Base-by-base conservation (phyloP, 1,140 invertebrate genomes). In the Drosophila bifasciata region DNA sequence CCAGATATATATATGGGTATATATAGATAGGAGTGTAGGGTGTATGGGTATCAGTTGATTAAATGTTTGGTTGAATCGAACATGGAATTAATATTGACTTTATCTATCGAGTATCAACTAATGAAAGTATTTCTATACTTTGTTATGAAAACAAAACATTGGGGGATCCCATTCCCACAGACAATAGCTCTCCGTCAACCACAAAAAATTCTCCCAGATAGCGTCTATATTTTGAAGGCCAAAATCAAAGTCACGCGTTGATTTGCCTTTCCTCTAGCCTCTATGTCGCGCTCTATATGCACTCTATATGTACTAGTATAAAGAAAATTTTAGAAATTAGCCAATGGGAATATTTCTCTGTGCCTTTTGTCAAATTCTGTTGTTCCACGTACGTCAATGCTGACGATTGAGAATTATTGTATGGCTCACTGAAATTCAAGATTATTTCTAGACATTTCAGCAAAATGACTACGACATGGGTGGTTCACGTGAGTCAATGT, bases 211-310 rank as follows among this genome's bases (percentile, higher is more conserved):
- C 16, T 23, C 13, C 0, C 13, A 15, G 16, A 46, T 36, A 17
- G 56, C 40, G 45, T 76, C 69, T 67, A 57, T 21, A 55, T 44
- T 76, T 76, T 88, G 84, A 88, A 88, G 83, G 83, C 79, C 79
- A 88, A 77, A 77, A 88, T 86, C 81, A 86, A 81, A 81, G 83
- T 86, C 83, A 78, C 83, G 76, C 62, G 74, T 45, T 60, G 67
- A 72, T 46, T 66, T 66, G 57, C 21, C 23, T 56, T 51, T 58
- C 44, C 9, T 45, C 59, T 60, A 45, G 40, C 46, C n/a, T 50
- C 41, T 32, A 32, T 45, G 16, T 44, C 41, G 36, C 32, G 32
- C 32, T 17, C 15, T 56, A 40, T 32, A 45, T 23, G 48, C 55
- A n/a, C n/a, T n/a, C n/a, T n/a, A n/a, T n/a, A n/a, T n/a, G n/a